A percentile compares a stretch with the other conserved stretches of the same genome.
phyloP scores from a whole-genome alignment of 2,888 invertebrate genomes.

The Drosophila histrio region DNA sequence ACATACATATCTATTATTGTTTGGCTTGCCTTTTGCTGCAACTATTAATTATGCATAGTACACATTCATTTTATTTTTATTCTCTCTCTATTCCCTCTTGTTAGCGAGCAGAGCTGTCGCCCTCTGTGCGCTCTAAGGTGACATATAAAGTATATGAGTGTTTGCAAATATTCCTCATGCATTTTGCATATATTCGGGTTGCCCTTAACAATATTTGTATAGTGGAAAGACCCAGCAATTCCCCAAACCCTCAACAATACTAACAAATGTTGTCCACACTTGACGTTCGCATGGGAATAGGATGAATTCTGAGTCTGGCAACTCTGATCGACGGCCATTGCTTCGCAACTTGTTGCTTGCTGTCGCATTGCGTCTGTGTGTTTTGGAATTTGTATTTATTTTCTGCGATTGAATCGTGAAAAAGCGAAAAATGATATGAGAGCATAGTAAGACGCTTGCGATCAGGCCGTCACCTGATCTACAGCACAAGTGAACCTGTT shows the following conservation, averaged over 20 bases:
- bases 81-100: constrained; percentile 29
- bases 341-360: constrained; percentile 76
- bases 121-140: constrained; percentile 31
- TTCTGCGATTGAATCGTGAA: constrained; percentile 38
- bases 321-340: constrained; percentile 74
- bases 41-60: constrained; percentile 74
- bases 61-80: constrained; percentile 65
- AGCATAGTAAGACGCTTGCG: background rate
- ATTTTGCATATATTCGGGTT: constrained; percentile 13
- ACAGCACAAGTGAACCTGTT: background rate
- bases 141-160: constrained; percentile 33
- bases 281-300: constrained; percentile 39
- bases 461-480: constrained; percentile 12
- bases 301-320: constrained; percentile 66
- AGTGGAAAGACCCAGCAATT: constrained; percentile 19
- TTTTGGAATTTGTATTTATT: constrained; percentile 46
- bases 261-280: constrained; percentile 46
- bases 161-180: constrained; percentile 34
- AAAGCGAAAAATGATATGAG: constrained; percentile 19
- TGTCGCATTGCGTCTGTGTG: constrained; percentile 54
- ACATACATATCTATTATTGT: constrained; percentile 60
- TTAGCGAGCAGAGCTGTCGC: constrained; percentile 37
- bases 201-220: constrained; percentile 54
- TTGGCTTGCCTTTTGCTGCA: constrained; percentile 53
- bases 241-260: constrained; percentile 2